Conservation (phyloP, 2,888 invertebrate species). For the Lagria hirta region DNA sequence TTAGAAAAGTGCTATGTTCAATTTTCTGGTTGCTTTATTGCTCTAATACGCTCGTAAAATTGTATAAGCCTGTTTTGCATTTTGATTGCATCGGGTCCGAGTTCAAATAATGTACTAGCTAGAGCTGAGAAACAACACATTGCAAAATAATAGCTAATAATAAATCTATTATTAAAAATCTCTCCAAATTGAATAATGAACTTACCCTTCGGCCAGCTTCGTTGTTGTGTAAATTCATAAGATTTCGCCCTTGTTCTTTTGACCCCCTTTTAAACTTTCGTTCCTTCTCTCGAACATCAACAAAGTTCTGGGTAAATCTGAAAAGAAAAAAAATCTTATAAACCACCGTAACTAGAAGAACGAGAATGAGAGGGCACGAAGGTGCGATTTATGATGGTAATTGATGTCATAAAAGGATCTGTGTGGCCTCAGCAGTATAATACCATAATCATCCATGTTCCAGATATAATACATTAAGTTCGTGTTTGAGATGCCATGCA, state of each 20-base stretch:
- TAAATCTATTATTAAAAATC: too few relatives aligned
- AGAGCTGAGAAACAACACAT: too few relatives aligned
- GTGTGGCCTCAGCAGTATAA: conserved; percentile 9
- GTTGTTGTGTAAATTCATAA: conserved; percentile 98
- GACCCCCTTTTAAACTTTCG: conserved; percentile 80
- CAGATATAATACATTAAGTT: conserved; percentile 17
- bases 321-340: conserved; percentile 34
- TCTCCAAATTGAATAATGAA: too few relatives aligned
- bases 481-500: conserved; percentile 32
- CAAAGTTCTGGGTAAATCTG: conserved; percentile 92
- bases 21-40: too few relatives aligned
- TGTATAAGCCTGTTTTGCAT: too few relatives aligned
- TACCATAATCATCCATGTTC: conserved; percentile 20
- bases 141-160: too few relatives aligned
- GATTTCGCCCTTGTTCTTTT: conserved; percentile 77
- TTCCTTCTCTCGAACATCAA: conserved; percentile 91
- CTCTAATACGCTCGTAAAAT: too few relatives aligned
- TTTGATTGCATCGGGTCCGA: too few relatives aligned
- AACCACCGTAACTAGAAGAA: conserved; percentile 4
- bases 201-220: conserved; percentile 95
- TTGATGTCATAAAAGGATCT: conserved; percentile 17
- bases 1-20: too few relatives aligned
- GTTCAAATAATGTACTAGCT: too few relatives aligned
- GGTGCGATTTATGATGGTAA: conserved; percentile 18
- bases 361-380: conserved; percentile 10